Percentiles rank a stretch among this genome's conserved stretches.
Conservation (phyloP, 2,888 invertebrate species). For the Hydrotaea diabolus region DNA sequence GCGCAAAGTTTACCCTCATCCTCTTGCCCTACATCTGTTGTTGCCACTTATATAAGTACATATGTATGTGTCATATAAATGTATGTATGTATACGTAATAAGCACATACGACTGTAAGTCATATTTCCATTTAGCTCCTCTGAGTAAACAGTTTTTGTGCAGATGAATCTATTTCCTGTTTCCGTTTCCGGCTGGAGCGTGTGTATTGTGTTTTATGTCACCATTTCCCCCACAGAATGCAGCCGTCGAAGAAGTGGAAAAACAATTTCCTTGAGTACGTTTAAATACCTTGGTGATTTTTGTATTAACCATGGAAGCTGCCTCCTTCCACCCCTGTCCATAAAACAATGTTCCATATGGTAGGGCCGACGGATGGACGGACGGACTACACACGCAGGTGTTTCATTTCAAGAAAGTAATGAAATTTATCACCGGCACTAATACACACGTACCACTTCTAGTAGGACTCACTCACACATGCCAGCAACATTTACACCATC, state of each 20-base stretch:
- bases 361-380: no score
- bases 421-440: constrained; percentile 26
- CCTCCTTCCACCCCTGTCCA: neutral
- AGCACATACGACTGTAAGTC: neutral
- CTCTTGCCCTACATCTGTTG: no score
- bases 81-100: no score
- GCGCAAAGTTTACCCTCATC: no score
- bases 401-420: constrained; percentile 12
- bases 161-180: constrained; percentile 7
- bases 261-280: constrained; percentile 53
- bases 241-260: neutral
- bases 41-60: no score
- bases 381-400: neutral
- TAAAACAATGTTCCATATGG: no score
- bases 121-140: neutral
- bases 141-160: neutral
- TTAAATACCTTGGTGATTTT: constrained; percentile 56
- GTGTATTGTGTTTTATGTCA: neutral
- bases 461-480: neutral
- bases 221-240: constrained; percentile 6
- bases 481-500: neutral
- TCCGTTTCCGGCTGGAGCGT: neutral
- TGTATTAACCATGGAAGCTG: constrained; percentile 12
- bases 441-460: constrained; percentile 17
- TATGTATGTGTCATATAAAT: no score